phyloP scores from a whole-genome alignment of 2,113 vertebrate genomes.

The Brachypodius melanocephalos region DNA sequence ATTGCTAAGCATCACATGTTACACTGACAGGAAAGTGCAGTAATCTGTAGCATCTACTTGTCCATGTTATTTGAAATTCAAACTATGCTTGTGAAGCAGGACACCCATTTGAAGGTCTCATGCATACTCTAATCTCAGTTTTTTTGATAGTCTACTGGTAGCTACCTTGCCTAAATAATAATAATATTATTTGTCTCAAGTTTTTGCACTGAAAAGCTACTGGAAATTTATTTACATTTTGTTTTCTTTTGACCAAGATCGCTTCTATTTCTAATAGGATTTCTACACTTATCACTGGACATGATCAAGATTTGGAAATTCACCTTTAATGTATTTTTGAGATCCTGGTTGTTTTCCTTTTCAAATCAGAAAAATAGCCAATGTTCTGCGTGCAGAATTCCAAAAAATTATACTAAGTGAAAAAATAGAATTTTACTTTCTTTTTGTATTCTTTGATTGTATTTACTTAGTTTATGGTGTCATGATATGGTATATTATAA shows the following conservation, averaged over 20 bases:
- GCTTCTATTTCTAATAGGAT: neutral
- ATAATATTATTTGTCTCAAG: neutral
- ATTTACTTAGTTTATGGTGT: neutral
- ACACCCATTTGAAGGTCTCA: neutral
- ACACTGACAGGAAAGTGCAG: neutral
- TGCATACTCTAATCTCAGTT: neutral
- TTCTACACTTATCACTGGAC: neutral
- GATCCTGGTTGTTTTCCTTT: neutral
- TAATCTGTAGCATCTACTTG: conserved; percentile 1
- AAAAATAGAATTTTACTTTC: neutral
- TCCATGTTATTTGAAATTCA: neutral
- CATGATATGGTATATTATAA: neutral
- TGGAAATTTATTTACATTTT: neutral
- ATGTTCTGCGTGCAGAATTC: neutral
- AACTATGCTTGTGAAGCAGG: neutral
- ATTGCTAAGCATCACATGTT: neutral
- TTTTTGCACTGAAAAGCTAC: neutral
- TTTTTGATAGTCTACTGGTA: neutral
- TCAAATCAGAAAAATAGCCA: neutral
- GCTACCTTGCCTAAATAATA: neutral
- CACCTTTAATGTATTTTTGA: neutral
- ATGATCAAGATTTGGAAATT: neutral
- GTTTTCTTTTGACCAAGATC: neutral
- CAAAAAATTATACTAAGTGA: neutral
- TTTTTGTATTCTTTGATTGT: neutral